Evolutionary conservation across 2,797 vertebrate genomes (phyloP), one percentile per base, ranked within the genome.

Genomic region (Pseudocheirus occidentalis): DNA sequence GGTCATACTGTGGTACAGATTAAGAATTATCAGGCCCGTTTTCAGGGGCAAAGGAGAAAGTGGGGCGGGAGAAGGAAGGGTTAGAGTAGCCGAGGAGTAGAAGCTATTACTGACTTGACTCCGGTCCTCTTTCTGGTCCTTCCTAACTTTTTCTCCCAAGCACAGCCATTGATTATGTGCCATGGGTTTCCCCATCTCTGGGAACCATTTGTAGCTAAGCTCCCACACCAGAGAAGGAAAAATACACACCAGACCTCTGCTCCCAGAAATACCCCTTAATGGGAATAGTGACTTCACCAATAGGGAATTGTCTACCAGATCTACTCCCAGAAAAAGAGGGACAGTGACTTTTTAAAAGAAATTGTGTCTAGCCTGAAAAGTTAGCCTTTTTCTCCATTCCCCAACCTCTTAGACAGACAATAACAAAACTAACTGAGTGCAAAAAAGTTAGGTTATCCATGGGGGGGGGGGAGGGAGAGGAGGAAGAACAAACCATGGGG

Each of bases 401-500:
- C 66, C 66, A 46, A 50, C 13, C 40, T 87, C 16, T 1, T 9
- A 40, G 14, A 40, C n/a, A 40, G 28, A 97, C 98, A 98, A 98
- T 98, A 98, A 98, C 98, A 97, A 97, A 97, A 93, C 0, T 90
- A 97, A 57, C 34, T 28, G 91, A 53, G 55, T 96, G 97, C 97
- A 95, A 90, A 54, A 87, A 93, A 97, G 96, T 97, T 97, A 97
- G 96, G 97, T 97, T 93, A 96, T 95, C 95, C 97, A 97, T 54
- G 92, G 96, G 52, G 92, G 96, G 95, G 91, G 53, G 0, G 53
- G 53, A n/a, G n/a, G 53, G 53, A 58, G 90, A 24, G 94, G 92
- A 95, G 95, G 0, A 0, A 95, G 96, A 97, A 95, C 97, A 95
- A 97, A 98, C 96, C 93, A 98, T 58, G 81, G 97, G 94, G 97